These are phyloP conservation scores for Lepus oiostolus DNA, from an alignment of 2,797 vertebrate genomes.

Conservation along the genomic window DNA sequence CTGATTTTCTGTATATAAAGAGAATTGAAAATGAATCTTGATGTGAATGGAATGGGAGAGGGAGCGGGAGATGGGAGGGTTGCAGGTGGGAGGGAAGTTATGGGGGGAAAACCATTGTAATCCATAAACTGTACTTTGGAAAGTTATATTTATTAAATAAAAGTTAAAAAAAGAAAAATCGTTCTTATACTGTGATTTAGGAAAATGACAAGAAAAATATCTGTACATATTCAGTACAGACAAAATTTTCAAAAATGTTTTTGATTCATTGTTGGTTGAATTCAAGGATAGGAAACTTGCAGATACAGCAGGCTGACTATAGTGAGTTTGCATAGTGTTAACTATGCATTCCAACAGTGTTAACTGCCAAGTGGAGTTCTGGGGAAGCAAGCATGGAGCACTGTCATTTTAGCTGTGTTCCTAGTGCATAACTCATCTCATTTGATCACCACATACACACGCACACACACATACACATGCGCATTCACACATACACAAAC, in stretches of 20 bases:
- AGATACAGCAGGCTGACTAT: background rate
- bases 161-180: too few relatives aligned
- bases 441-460: background rate
- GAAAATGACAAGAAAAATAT: background rate
- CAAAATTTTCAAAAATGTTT: background rate
- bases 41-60: too few relatives aligned
- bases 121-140: too few relatives aligned
- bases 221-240: background rate
- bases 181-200: background rate
- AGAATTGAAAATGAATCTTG: too few relatives aligned
- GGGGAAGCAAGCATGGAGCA: background rate
- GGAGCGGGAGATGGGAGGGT: too few relatives aligned
- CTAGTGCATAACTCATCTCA: background rate
- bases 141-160: too few relatives aligned
- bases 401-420: background rate
- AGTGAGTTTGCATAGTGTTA: too few relatives aligned
- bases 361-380: background rate
- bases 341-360: background rate
- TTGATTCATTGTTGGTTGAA: background rate
- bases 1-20: too few relatives aligned
- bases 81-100: too few relatives aligned
- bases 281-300: background rate
- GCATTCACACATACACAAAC: background rate
- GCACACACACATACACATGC: too few relatives aligned
- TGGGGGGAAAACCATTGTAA: too few relatives aligned